These are phyloP conservation scores for Tamias sibiricus DNA, from an alignment of 2,113 vertebrate genomes.

Conservation along the genomic window DNA sequence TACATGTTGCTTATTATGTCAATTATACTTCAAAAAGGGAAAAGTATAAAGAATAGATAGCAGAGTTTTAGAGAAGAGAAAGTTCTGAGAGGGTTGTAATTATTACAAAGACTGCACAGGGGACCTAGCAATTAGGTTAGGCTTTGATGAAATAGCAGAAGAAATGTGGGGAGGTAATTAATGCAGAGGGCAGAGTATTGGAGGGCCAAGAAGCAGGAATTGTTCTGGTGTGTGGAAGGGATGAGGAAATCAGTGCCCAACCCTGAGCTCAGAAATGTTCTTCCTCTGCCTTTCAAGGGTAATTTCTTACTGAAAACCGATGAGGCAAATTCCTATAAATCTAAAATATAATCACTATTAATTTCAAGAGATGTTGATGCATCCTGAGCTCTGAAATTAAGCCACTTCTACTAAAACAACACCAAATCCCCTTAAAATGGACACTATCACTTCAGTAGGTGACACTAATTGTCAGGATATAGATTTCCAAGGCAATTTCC, in stretches of 20 bases:
- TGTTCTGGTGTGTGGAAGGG: not conserved
- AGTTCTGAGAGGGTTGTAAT: not conserved
- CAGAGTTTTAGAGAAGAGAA: not conserved
- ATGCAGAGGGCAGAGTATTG: not conserved
- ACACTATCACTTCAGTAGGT: not conserved
- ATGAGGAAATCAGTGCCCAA: not conserved
- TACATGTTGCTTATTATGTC: not conserved
- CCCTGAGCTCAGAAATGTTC: not conserved
- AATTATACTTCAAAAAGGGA: not conserved
- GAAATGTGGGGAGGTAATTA: not conserved
- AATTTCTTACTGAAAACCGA: slow-evolving; percentile 37
- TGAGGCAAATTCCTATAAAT: not conserved
- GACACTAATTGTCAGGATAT: not conserved
- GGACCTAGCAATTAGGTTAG: not conserved
- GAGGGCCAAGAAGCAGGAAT: not conserved
- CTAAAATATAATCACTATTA: not conserved
- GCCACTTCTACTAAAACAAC: not conserved
- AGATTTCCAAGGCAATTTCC: not conserved
- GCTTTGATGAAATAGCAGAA: not conserved
- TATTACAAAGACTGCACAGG: not conserved
- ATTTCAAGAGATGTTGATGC: slow-evolving; percentile 7
- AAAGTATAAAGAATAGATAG: not conserved
- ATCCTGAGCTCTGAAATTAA: slow-evolving; percentile 22
- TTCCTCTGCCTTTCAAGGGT: not conserved
- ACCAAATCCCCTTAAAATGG: not conserved